phyloP scores from a whole-genome alignment of 2,888 invertebrate genomes.

The Caenorhabditis japonica region DNA sequence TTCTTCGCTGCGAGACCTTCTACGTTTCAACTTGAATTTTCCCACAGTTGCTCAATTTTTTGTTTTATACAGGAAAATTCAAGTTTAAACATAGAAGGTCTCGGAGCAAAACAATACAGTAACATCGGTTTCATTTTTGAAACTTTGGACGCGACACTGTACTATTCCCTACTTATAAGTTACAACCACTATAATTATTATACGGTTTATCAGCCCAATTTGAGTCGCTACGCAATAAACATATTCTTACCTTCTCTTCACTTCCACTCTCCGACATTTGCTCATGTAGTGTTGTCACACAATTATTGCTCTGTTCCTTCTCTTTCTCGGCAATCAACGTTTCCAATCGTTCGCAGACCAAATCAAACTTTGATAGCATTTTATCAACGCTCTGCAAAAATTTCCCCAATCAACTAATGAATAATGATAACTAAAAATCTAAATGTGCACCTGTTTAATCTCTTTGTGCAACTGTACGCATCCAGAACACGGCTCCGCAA shows the following conservation, averaged over 20 bases:
- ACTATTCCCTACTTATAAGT: no score
- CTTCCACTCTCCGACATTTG: conserved; percentile 59
- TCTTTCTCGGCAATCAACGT: conserved; percentile 46
- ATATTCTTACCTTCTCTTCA: conserved; percentile 50
- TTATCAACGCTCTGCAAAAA: conserved; percentile 47
- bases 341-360: conserved; percentile 52
- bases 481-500: conserved; percentile 43
- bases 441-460: conserved; percentile 51
- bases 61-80: no score
- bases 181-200: no score
- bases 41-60: no score
- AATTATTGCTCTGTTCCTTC: conserved; percentile 8
- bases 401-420: not conserved
- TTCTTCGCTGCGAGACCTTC: no score
- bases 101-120: no score
- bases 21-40: no score
- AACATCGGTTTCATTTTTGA: no score
- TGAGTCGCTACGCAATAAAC: no score
- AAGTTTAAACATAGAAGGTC: no score
- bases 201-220: no score
- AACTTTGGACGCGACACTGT: no score
- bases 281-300: conserved; percentile 10
- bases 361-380: conserved; percentile 56
- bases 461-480: conserved; percentile 61
- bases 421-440: not conserved